Evolutionary conservation across 2,888 invertebrate species (phyloP), one percentile per base, ranked within the genome.

Genomic region (Watsonalla cultraria): DNA sequence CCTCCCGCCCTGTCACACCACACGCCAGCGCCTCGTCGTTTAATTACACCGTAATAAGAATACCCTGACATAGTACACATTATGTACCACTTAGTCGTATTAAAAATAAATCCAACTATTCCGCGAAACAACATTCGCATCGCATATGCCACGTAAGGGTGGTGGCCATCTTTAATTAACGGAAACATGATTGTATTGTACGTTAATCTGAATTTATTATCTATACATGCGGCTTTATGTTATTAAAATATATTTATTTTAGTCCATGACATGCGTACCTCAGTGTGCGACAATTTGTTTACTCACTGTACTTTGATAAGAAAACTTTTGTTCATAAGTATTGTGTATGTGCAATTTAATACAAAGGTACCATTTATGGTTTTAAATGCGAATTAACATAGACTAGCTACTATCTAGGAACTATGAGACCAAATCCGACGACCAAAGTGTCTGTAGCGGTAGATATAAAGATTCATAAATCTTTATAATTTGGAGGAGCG

Each of bases 41-140:
- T 80, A 79, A 77, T 80, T 82, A 80, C 72, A 74, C 66, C 9
- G 59, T 70, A 68, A 68, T 64, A 70, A 53, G 56, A 59, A 45
- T 54, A 46, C 56, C 60, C 58, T 57, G 56, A 63, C 42, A 42
- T 42, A 11, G 64, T 64, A 73, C 55, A 63, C 42, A 42, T 42
- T 5, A 62, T 64, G 72, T 65, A 61, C 74, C 82, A 82, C 82
- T 83, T 70, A 77, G 63, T 58, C 53, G 70, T 79, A 84, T 85
- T 85, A 85, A 84, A 78, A 81, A 76, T 63, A 68, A 74, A 80
- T 80, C 78, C 65, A 72, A 56, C 54, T 67, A 73, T 85, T 83
- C 79, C 67, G 67, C 71, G 80, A 83, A 84, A 76, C 64, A 75
- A 70, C 68, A 60, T 59, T 54, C 54, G 55, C 57, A 51, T 56